Evolutionary conservation across 2,113 vertebrate genomes (phyloP).

Genomic region (Trinectes maculatus): DNA sequence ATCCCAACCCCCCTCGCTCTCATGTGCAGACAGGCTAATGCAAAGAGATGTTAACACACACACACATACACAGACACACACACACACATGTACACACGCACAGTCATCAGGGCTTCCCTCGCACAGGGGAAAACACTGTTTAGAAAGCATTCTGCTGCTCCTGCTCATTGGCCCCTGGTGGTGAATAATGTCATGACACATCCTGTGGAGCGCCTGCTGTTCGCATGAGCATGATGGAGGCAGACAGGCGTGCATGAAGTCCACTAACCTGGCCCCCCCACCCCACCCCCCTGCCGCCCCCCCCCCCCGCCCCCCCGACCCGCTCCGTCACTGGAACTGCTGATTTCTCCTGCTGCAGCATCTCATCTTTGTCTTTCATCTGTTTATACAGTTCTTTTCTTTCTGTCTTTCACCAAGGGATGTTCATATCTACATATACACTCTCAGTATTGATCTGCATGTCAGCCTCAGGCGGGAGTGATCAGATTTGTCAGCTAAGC

Average conservation of each 20-base stretch:
- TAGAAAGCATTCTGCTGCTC: conserved; percentile 52
- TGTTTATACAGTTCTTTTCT: conserved; percentile 8
- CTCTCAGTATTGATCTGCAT: no score
- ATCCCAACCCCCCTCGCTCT: conserved; percentile 1
- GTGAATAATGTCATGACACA: conserved; percentile 76
- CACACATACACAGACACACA: conserved; percentile 16
- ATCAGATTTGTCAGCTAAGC: no score
- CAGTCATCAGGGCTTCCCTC: conserved; percentile 53
- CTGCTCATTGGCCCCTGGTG: conserved; percentile 69
- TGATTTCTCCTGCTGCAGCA: conserved; percentile 34
- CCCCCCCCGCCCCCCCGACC: conserved; percentile 28
- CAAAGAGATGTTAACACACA: conserved; percentile 31
- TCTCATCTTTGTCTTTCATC: background rate
- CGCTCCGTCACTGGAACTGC: conserved; percentile 4
- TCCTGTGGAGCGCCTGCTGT: conserved; percentile 57
- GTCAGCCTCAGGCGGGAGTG: no score
- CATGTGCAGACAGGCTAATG: conserved; percentile 32
- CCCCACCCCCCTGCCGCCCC: background rate
- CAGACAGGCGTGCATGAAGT: conserved; percentile 65
- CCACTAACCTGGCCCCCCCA: conserved; percentile 57
- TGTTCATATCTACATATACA: no score
- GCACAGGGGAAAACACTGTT: conserved; percentile 46
- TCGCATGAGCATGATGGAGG: conserved; percentile 68
- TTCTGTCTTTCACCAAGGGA: background rate
- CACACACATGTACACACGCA: conserved; percentile 2